Evolutionary conservation across 2,888 invertebrate genomes (phyloP), one percentile per base, ranked within the genome.

Genomic region (Stegana nigrithorax): DNA sequence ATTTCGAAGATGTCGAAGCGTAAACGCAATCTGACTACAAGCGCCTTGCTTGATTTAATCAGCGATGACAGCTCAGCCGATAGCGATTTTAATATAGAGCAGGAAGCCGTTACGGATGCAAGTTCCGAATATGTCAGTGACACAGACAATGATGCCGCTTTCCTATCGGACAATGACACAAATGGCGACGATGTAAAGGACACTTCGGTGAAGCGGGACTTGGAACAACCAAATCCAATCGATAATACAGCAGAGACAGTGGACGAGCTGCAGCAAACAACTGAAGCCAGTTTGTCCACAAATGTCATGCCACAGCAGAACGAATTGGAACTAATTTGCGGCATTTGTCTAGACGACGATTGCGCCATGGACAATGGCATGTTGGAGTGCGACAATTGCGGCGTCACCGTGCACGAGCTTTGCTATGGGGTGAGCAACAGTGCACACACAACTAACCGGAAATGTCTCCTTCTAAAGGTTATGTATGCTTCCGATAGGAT

Each of bases 81-180:
- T n/a, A 32, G 32, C 32, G 32, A 32, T 32, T 32, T 32, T 32
- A 8, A n/a, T 12, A 32, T 4, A 12, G 32, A n/a, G n/a, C n/a
- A 32, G 32, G 32, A 32, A 2, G 8, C 32, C 32, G n/a, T 8
- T n/a, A 32, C 32, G 8, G 32, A 32, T 32, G 32, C 8, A 32
- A 12, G 10, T 12, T 32, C n/a, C n/a, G 6, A 32, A 32, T 32
- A n/a, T n/a, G n/a, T n/a, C n/a, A n/a, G n/a, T n/a, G n/a, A n/a
- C n/a, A n/a, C n/a, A n/a, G n/a, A n/a, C 0, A 59, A 68, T 26
- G 73, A 79, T 29, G 62, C 82, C 26, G 79, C 79, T 5, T 75
- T 82, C 56, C 66, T 81, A 12, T 59, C 81, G 8, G 75, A 78
- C 5, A n/a, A 39, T n/a, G n/a, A n/a, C n/a, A n/a, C n/a, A n/a